These are phyloP conservation scores for Ethmia dodecea DNA, from an alignment of 2,888 invertebrate species.

Conservation along the genomic window DNA sequence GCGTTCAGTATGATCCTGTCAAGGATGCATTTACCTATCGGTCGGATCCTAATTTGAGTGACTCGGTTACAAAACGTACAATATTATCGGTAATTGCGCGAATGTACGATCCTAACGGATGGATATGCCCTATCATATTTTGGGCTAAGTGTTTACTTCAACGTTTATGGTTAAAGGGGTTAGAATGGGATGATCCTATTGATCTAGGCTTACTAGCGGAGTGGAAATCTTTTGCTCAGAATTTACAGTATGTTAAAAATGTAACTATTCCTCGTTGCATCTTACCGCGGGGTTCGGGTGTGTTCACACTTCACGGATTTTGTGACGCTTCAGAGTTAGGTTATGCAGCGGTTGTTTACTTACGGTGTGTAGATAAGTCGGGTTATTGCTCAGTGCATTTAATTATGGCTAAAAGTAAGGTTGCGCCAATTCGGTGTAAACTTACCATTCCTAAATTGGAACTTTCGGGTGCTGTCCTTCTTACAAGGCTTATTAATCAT, in stretches of 20 bases:
- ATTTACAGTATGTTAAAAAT: neutral
- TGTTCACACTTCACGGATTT: slow-evolving; percentile 4
- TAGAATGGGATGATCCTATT: neutral
- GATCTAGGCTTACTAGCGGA: neutral
- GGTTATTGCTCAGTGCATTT: neutral
- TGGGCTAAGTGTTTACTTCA: neutral
- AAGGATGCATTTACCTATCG: neutral
- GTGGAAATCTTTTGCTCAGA: neutral
- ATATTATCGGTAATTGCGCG: neutral
- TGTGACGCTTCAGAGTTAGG: neutral
- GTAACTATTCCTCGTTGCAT: neutral
- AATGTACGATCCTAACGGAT: slow-evolving; percentile 2
- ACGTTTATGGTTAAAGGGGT: neutral
- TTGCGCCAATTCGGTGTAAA: neutral
- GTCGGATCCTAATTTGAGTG: neutral
- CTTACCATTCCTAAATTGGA: slow-evolving; percentile 4
- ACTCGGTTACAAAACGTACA: neutral
- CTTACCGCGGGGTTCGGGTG: neutral
- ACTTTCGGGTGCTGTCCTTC: neutral
- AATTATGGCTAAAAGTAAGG: neutral
- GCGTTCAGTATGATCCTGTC: slow-evolving; percentile 2
- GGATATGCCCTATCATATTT: neutral
- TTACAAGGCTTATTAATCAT: neutral
- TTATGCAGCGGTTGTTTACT: neutral
- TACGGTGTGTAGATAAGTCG: neutral